Evolutionary conservation across 1,140 invertebrate genomes (phyloP), one percentile per base, ranked within the genome.

Genomic region (Orchesella cincta): DNA sequence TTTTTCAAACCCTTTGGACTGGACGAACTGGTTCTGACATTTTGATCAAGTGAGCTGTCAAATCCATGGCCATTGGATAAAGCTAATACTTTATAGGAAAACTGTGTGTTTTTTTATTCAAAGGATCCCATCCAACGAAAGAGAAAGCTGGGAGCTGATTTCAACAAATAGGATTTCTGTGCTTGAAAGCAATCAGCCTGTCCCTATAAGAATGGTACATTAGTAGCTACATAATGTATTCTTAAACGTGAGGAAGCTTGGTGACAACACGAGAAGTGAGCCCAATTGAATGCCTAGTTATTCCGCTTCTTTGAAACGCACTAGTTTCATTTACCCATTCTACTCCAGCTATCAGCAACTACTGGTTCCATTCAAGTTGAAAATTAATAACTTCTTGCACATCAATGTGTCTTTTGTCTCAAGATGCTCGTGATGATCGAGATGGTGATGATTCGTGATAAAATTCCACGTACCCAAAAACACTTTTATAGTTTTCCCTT

Each of bases 1-100:
- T 29, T 29, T 67, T 67, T 67, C 28, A 14, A 29, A 67, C 26
- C 31, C 26, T 23, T 67, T 67, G 14, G 14, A 67, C 62, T 67
- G 62, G 62, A 67, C 62, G 62, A 67, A 33, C 62, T 67, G 62
- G 2, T 67, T 67, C 3, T 67, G 62, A 67, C 62, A 67, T 67
- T 29, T 33, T 33, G 62, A 67, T 67, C 62, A 67, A 67, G 31
- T 67, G 31, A 29, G 28, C 31, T 67, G 62, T 67, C 62, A 67
- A 67, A 31, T 29, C 31, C 62, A 67, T 33, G n/a, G 26, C 5
- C 12, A 33, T 33, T 67, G 62, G 62, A 67, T 29, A 33, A 67
- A 57, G 52, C 52, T 57, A 46, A 46, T 46, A 46, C 23, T 57
- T 12, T 14, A 57, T 3, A 26, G 52, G 39, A 8, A 46, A 46